Evolutionary conservation across 2,113 vertebrate species (phyloP), one percentile per base, ranked within the genome.

Genomic region (Pelusios castaneus): DNA sequence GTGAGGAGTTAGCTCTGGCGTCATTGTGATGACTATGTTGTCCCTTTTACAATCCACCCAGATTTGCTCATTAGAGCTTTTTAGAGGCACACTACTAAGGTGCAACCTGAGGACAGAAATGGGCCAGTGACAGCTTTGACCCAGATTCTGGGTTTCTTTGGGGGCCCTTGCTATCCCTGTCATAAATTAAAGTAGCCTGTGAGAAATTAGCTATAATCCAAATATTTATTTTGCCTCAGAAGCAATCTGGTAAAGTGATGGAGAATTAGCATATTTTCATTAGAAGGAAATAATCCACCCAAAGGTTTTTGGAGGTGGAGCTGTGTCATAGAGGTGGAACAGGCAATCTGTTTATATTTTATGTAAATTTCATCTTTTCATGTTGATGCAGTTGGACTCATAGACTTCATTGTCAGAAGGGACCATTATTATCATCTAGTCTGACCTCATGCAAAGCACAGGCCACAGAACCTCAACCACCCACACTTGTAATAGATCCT

Each of bases 11-110:
- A 21, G 70, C 89, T 81, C 49, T 91, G 54, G 79, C 67, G 87
- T 70, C 34, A 22, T 22, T 82, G 89, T 73, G 34, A 3, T 82
- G 0, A 22, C 47, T 3, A 79, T 89, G 38, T 88, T 54, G 11
- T 29, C 83, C 45, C 43, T 82, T 27, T 41, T 41, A 76, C 87
- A 31, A 29, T 84, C 21, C n/a, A 85, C 93, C 87, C 54, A 86
- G 54, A 2, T 86, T 10, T 86, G 49, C 49, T 95, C 80, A 91
- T 54, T 80, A 67, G 87, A 95, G 75, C 67, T 88, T 96, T 63
- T 51, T 92, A 81, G 54, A 92, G 78, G 60, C 67, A 86, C 0
- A 0, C 41, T 88, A 78, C 31, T 73, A 67, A 17, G 9, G 7
- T 67, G 34, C 16, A 67, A 31, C 60, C 34, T n/a, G 31, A 67